These are phyloP conservation scores for human DNA, from an alignment of 2,113 vertebrate genomes.

Conservation along the genomic window DNA sequence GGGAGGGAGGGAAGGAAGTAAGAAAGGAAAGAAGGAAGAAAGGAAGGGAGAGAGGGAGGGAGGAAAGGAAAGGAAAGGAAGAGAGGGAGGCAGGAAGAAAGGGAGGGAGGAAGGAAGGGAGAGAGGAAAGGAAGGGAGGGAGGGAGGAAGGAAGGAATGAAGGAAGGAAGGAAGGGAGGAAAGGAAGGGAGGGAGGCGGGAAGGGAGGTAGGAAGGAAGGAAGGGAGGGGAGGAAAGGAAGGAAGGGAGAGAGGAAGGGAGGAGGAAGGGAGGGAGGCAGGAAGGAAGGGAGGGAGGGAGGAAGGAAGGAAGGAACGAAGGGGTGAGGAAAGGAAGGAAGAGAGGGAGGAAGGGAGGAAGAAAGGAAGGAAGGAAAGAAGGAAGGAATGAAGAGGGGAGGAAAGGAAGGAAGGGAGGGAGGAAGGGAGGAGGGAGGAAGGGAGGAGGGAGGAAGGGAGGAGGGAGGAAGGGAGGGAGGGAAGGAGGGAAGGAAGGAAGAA, in stretches of 20 bases:
- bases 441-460: rapidly evolving
- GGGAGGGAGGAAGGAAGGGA: rapidly evolving
- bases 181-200: too few species aligned
- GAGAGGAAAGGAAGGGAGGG: rapidly evolving
- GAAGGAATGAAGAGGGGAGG: rapidly evolving
- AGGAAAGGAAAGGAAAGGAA: rapidly evolving
- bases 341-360: rapidly evolving
- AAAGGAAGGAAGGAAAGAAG: rapidly evolving
- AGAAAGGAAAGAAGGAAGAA: rapidly evolving
- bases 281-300: too few species aligned
- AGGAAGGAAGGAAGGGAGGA: too few species aligned
- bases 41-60: rapidly evolving
- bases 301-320: rapidly evolving
- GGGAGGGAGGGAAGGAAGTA: rapidly evolving
- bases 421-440: rapidly evolving
- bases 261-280: too few species aligned
- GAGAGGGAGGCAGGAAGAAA: rapidly evolving
- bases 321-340: rapidly evolving
- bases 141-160: too few species aligned
- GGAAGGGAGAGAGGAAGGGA: rapidly evolving
- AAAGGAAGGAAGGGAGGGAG: rapidly evolving
- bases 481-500: rapidly evolving
- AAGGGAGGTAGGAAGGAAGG: too few species aligned
- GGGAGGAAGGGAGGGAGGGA: too few species aligned
- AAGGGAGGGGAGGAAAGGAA: too few species aligned